Conservation (phyloP, 2,113 vertebrate species). For the Pipra filicauda region DNA sequence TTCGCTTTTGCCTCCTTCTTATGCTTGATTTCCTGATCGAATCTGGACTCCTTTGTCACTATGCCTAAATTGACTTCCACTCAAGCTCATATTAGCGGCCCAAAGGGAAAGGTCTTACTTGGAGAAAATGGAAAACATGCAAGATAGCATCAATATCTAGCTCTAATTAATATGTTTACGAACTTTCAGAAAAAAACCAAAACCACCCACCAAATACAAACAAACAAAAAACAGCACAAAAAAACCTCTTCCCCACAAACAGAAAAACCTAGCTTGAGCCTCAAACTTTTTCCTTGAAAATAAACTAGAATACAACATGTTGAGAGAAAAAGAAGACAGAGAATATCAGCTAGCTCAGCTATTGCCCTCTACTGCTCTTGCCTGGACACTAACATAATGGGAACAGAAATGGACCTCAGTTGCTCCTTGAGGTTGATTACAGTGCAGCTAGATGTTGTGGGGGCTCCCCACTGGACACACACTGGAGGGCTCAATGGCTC, state of each 20-base stretch:
- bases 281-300: neutral
- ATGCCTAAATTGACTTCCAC: neutral
- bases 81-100: neutral
- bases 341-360: neutral
- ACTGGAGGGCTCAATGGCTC: rapidly evolving
- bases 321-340: neutral
- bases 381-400: neutral
- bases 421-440: neutral
- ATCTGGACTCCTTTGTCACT: neutral
- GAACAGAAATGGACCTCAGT: neutral
- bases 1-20: neutral
- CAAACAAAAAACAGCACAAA: neutral
- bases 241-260: neutral
- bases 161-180: neutral
- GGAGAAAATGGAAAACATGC: neutral
- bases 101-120: neutral
- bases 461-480: neutral
- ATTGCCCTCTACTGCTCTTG: neutral
- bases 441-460: neutral
- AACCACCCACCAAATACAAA: neutral
- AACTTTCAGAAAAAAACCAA: neutral
- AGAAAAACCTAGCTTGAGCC: neutral
- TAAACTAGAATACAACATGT: neutral
- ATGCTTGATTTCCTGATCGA: neutral
- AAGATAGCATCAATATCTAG: neutral